Evolutionary conservation across 30 jellyfish, hydroid and myxozoan genomes (phyloP).

Genomic region (Rhopilema esculentum): DNA sequence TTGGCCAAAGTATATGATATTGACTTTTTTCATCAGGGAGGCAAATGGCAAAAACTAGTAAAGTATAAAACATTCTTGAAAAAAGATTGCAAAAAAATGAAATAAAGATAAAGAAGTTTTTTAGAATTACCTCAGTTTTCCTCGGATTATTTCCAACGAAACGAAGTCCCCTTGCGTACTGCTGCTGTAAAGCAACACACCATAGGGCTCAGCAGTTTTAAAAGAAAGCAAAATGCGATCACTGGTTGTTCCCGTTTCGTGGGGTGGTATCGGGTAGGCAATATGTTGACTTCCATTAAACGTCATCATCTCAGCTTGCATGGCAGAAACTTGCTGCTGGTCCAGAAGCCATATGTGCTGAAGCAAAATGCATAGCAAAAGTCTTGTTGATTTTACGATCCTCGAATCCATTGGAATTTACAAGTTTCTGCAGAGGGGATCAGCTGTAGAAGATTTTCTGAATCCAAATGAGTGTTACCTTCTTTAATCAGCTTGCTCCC

Average conservation of each 20-base stretch:
- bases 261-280: slow-evolving; percentile 61
- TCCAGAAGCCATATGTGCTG: not conserved
- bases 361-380: not conserved
- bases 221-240: slow-evolving; percentile 86
- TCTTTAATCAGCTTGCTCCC: slow-evolving; percentile 11
- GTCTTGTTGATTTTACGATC: not conserved
- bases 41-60: too few species aligned
- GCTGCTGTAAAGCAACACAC: slow-evolving; percentile 89
- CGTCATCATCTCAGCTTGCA: slow-evolving; percentile 49
- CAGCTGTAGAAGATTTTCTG: slow-evolving; percentile 16
- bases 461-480: not conserved
- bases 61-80: too few species aligned
- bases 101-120: not conserved
- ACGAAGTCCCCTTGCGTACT: slow-evolving; percentile 95
- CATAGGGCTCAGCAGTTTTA: slow-evolving; percentile 92
- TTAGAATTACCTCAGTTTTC: slow-evolving; percentile 86
- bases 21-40: too few species aligned
- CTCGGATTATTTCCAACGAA: slow-evolving; percentile 84
- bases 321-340: slow-evolving; percentile 8
- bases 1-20: too few species aligned
- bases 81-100: too few species aligned
- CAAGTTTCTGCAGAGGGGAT: not conserved
- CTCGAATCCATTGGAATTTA: not conserved
- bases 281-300: slow-evolving; percentile 74
- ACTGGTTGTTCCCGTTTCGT: slow-evolving; percentile 49